These are phyloP conservation scores for Zygogramma bicolorata DNA, from an alignment of 2,888 invertebrate genomes.

Conservation along the genomic window DNA sequence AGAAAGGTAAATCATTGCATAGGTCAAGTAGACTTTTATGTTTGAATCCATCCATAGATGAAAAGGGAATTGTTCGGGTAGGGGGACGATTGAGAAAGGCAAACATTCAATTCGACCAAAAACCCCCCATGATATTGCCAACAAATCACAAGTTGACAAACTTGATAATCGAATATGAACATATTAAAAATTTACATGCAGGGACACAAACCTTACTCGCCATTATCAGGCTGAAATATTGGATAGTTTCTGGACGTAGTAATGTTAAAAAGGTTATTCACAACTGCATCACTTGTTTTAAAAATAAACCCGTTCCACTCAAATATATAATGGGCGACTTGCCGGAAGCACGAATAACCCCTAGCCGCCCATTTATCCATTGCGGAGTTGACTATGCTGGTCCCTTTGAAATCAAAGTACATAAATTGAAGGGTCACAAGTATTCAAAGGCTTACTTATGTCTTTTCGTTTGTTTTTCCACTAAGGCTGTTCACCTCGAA, in stretches of 20 bases:
- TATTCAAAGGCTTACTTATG: not conserved
- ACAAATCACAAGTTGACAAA: constrained; percentile 16
- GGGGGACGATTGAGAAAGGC: constrained; percentile 46
- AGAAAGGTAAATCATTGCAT: not conserved
- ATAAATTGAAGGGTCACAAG: not conserved
- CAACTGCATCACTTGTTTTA: constrained; percentile 22
- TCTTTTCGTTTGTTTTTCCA: constrained; percentile 21
- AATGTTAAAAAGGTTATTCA: constrained; percentile 5
- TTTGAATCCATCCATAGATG: constrained; percentile 28
- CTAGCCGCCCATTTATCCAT: not conserved
- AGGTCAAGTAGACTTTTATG: constrained; percentile 3
- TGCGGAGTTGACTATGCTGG: constrained; percentile 20
- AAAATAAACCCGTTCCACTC: not conserved
- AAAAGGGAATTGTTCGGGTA: constrained; percentile 47
- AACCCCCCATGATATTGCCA: constrained; percentile 51
- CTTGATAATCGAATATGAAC: constrained; percentile 16
- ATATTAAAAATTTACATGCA: constrained; percentile 16
- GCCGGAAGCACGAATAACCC: constrained; percentile 3
- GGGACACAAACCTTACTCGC: constrained; percentile 35
- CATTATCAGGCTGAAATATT: constrained; percentile 21
- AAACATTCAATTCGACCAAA: constrained; percentile 19
- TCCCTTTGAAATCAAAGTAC: constrained; percentile 12
- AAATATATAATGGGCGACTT: constrained; percentile 18
- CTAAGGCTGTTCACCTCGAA: constrained; percentile 13
- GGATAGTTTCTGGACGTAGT: constrained; percentile 17